These are phyloP conservation scores for Sturmia bella DNA, from an alignment of 2,888 invertebrate genomes.

Conservation along the genomic window DNA sequence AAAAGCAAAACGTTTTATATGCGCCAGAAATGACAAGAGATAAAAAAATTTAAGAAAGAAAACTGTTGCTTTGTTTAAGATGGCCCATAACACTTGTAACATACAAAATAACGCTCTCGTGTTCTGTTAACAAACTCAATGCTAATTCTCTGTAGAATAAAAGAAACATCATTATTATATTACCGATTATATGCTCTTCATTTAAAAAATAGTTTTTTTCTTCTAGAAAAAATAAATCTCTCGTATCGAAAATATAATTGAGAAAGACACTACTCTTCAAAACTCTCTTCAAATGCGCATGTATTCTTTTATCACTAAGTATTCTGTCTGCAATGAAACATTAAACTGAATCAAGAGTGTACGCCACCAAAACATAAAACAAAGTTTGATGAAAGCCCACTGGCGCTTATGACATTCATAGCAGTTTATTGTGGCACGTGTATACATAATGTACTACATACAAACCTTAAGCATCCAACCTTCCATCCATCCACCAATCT, in stretches of 20 bases:
- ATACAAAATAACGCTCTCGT: conserved; percentile 49
- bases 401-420: conserved; percentile 67
- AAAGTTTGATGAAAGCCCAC: conserved; percentile 67
- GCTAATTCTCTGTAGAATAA: too few relatives aligned
- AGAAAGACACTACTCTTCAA: background rate
- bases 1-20: background rate
- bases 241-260: conserved; percentile 14
- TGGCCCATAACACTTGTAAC: conserved; percentile 2
- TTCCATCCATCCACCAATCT: conserved; percentile 74
- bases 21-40: background rate
- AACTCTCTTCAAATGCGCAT: conserved; percentile 34
- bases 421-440: conserved; percentile 71
- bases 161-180: too few relatives aligned
- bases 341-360: conserved; percentile 38
- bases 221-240: background rate
- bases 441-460: conserved; percentile 75
- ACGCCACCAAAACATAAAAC: conserved; percentile 36
- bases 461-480: conserved; percentile 78
- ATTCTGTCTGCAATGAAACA: conserved; percentile 9
- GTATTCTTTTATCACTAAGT: conserved; percentile 26
- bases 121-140: conserved; percentile 29
- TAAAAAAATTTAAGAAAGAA: conserved; percentile 28
- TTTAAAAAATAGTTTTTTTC: too few relatives aligned
- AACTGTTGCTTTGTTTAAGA: conserved; percentile 59
- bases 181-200: too few relatives aligned